A percentile compares a stretch with the other conserved stretches of the same genome.
These are phyloP conservation scores for Dendrolimus kikuchii DNA, from an alignment of 1,140 invertebrate genomes.

Conservation along the genomic window DNA sequence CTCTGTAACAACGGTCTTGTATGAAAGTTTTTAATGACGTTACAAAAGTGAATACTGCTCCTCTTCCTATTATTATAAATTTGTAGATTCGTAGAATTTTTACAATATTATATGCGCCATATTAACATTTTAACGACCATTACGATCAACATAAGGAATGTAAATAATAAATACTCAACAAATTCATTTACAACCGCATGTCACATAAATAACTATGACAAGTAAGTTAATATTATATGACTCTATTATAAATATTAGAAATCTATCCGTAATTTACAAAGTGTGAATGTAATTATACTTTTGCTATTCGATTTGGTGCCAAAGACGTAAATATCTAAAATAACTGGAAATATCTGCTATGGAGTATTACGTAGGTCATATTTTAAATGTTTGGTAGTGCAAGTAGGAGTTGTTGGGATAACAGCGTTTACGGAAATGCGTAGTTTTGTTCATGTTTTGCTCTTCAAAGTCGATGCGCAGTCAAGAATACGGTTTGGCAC, in stretches of 20 bases:
- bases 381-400: constrained; percentile 27
- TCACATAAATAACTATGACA: too few species aligned
- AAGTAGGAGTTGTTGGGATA: constrained; percentile 16
- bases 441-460: constrained; percentile 26
- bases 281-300: constrained; percentile 26
- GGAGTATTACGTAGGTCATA: constrained; percentile 33
- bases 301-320: constrained; percentile 28
- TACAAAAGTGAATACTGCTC: too few species aligned
- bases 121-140: too few species aligned
- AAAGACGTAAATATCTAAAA: constrained; percentile 58
- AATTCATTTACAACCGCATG: too few species aligned
- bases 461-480: constrained; percentile 15
- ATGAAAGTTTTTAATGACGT: too few species aligned
- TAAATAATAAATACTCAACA: too few species aligned
- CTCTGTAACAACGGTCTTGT: too few species aligned
- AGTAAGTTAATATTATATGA: too few species aligned
- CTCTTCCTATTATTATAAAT: too few species aligned
- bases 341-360: constrained; percentile 37
- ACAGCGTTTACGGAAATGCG: constrained; percentile 40
- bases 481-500: constrained; percentile 30
- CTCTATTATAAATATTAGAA: neutral
- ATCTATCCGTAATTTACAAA: constrained; percentile 20
- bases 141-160: too few species aligned
- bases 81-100: too few species aligned
- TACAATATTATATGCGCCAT: too few species aligned